Evolutionary conservation across 2,888 invertebrate genomes (phyloP), one percentile per base, ranked within the genome.

Genomic region (Euproctis similis): DNA sequence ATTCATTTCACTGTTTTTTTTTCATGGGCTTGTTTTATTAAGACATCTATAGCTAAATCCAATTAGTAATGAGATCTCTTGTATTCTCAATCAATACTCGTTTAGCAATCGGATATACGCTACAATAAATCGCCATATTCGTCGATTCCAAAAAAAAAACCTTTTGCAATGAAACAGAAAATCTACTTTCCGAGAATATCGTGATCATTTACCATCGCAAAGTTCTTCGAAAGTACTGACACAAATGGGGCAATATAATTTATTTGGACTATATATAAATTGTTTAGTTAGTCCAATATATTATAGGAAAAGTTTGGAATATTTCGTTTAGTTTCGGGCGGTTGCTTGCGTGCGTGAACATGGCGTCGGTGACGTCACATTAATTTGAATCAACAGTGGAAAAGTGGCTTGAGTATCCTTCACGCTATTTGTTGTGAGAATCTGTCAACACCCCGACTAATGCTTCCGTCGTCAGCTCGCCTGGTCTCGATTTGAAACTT

Each of bases 361-460:
- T 57, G 53, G 53, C 53, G 17, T 48, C 56, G 36, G 58, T 68
- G 74, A 72, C 73, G 71, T 73, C 63, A 64, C 49, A 71, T 73
- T 73, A 72, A 75, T 78, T 72, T 63, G 75, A 80, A n/a, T n/a
- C n/a, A n/a, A 81, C 78, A 77, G 81, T 80, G 80, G 67, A 63
- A 62, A 73, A 78, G 74, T 60, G 62, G 58, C 58, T 50, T 52
- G 49, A 56, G 57, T 65, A 61, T 70, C 77, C 77, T 77, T 75
- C 70, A 64, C 66, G 68, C 64, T 64, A 68, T 67, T 73, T 71
- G 73, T 69, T 68, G 60, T 71, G 58, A 67, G 63, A 64, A 59
- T 67, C 80, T 76, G 78, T 82, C 82, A 76, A 68, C 81, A 59
- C 59, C 54, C 61, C 66, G 38, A 61, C 77, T 82, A 82, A 82